Conservation (phyloP, 2,797 vertebrate genomes). For the Alauda arvensis region DNA sequence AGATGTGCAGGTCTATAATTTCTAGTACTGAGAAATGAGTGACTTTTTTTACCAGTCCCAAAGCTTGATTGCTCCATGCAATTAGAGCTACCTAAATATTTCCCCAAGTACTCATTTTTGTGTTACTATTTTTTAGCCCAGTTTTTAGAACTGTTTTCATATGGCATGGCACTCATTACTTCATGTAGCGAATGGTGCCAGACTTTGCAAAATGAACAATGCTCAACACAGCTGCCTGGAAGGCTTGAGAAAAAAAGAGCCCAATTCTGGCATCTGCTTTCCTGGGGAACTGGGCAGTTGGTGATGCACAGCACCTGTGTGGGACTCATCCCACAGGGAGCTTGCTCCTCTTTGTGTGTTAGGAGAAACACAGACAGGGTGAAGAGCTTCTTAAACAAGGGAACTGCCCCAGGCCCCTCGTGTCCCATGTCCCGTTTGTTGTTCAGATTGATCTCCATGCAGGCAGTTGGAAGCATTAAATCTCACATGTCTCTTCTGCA, state of each 20-base stretch:
- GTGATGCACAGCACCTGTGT: accelerated
- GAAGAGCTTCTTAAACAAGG: neutral
- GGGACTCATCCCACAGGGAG: accelerated
- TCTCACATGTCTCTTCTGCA: neutral
- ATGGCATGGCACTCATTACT: neutral
- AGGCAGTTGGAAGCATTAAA: neutral
- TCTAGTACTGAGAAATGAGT: neutral
- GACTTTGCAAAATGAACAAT: neutral
- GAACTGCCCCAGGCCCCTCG: neutral
- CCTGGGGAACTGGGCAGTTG: accelerated
- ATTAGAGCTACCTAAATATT: neutral
- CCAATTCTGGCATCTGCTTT: neutral
- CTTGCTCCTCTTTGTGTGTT: neutral
- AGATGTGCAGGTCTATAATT: neutral
- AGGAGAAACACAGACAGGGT: neutral
- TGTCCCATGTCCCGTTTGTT: neutral
- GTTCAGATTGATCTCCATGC: neutral
- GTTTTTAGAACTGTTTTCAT: neutral
- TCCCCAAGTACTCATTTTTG: neutral
- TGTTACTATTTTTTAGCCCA: neutral
- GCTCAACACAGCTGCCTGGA: neutral
- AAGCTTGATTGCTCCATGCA: neutral
- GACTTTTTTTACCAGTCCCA: neutral
- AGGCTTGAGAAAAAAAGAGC: accelerated
- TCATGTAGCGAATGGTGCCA: neutral